Conservation (phyloP, 2,888 invertebrate genomes). For the Tethea ocularis region DNA sequence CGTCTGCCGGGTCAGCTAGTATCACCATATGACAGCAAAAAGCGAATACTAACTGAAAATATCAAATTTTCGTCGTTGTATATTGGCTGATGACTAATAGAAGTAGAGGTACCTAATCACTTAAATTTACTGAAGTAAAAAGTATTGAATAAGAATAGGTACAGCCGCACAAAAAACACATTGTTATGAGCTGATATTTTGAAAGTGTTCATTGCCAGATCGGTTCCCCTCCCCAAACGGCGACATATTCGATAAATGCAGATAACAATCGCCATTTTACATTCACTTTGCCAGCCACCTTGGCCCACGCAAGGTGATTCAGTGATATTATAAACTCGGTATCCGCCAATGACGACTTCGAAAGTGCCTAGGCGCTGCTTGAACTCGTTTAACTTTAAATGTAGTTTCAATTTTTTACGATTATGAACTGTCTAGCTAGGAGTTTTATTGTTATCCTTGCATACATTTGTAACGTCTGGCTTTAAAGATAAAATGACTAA, state of each 20-base stretch:
- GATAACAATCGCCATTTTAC: conserved; percentile 69
- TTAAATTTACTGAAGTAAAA: conserved; percentile 12
- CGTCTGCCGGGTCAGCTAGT: too few species aligned
- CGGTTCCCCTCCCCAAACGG: conserved; percentile 21
- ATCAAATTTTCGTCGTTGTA: not conserved
- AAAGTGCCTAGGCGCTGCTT: conserved; percentile 69
- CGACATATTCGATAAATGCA: conserved; percentile 46
- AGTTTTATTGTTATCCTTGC: not conserved
- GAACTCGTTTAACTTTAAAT: conserved; percentile 44
- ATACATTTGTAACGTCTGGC: not conserved
- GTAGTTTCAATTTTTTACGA: not conserved
- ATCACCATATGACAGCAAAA: too few species aligned
- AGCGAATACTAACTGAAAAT: not conserved
- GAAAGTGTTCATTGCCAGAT: conserved; percentile 32
- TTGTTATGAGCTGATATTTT: conserved; percentile 28
- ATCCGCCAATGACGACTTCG: conserved; percentile 73
- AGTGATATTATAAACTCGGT: conserved; percentile 71
- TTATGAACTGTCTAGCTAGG: not conserved
- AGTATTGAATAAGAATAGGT: conserved; percentile 13
- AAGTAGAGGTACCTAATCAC: too few species aligned
- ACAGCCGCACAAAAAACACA: conserved; percentile 14
- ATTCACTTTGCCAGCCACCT: conserved; percentile 75
- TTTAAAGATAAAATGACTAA: not conserved
- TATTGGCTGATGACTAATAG: not conserved
- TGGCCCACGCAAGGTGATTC: conserved; percentile 80